Conservation (phyloP, 1,140 invertebrate species). For the Leucophenga varia region DNA sequence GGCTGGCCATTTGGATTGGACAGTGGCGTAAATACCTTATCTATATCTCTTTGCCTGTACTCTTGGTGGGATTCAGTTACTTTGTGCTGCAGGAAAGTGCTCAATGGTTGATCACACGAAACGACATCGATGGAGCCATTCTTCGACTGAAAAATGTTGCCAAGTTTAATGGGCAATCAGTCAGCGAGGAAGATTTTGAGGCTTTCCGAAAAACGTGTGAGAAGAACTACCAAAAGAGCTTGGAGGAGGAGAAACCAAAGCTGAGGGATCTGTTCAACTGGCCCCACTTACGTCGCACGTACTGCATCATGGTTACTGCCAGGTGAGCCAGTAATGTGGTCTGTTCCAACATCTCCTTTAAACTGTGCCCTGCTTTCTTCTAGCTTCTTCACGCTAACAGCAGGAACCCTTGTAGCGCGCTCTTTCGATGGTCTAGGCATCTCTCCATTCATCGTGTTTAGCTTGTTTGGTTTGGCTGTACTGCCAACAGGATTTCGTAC, state of each 20-base stretch:
- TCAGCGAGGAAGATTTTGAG: conserved; percentile 53
- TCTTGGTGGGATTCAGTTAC: conserved; percentile 55
- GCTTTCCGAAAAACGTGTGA: too few species aligned
- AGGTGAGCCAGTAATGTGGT: too few species aligned
- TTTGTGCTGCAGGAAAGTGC: conserved; percentile 63
- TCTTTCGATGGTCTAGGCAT: conserved; percentile 62
- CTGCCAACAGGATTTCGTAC: conserved; percentile 61
- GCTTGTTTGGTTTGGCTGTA: conserved; percentile 59
- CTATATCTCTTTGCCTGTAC: conserved; percentile 57
- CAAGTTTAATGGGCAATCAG: conserved; percentile 57
- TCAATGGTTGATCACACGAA: conserved; percentile 64
- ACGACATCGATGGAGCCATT: conserved; percentile 59
- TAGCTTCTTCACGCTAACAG: too few species aligned
- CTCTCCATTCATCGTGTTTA: conserved; percentile 62
- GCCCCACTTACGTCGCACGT: too few species aligned
- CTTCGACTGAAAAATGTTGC: conserved; percentile 59
- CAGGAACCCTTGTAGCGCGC: conserved; percentile 61
- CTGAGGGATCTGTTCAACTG: too few species aligned
- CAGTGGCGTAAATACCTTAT: conserved; percentile 59
- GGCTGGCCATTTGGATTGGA: conserved; percentile 58
- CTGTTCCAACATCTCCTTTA: too few species aligned
- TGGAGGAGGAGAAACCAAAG: too few species aligned
- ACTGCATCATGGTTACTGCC: too few species aligned
- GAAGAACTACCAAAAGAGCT: too few species aligned
- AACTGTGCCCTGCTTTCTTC: too few species aligned